A percentile compares a stretch with the other conserved stretches of the same genome.
Conservation (phyloP, 2,797 vertebrate species). For the Parotocinclus haroldoi region DNA sequence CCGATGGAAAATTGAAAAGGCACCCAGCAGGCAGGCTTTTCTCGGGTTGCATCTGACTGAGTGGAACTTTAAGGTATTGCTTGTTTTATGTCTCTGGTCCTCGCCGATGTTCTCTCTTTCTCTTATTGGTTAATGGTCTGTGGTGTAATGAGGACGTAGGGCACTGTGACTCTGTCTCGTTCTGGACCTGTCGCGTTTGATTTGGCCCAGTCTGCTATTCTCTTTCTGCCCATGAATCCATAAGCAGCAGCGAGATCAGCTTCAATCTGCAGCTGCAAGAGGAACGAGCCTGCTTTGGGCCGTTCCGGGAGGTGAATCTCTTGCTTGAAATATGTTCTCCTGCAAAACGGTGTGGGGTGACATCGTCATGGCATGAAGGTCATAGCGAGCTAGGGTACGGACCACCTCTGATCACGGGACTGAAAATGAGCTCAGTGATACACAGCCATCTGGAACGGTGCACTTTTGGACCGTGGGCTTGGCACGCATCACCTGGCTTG, state of each 20-base stretch:
- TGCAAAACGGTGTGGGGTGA: constrained; percentile 7
- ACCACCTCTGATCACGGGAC: not conserved
- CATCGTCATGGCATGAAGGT: constrained; percentile 16
- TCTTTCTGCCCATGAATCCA: constrained; percentile 55
- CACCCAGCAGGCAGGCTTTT: constrained; percentile 55
- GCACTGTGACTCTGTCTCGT: constrained; percentile 30
- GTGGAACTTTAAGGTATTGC: constrained; percentile 26
- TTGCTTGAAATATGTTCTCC: not conserved
- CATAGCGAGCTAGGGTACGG: constrained; percentile 4
- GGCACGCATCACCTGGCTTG: not conserved
- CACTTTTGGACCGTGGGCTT: not conserved
- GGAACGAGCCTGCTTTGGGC: constrained; percentile 12
- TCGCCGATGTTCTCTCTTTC: constrained; percentile 14
- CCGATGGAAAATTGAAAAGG: constrained; percentile 71
- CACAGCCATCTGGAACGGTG: not conserved
- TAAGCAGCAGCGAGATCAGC: constrained; percentile 57
- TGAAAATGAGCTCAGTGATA: not conserved
- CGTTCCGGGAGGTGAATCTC: constrained; percentile 18
- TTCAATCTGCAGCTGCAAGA: constrained; percentile 43
- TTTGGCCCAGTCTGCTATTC: constrained; percentile 49
- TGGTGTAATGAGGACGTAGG: constrained; percentile 24
- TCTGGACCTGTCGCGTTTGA: constrained; percentile 59
- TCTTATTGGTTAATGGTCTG: constrained; percentile 35
- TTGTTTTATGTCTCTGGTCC: not conserved
- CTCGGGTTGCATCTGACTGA: constrained; percentile 37